These are phyloP conservation scores for Enteromius argenteus DNA, from an alignment of 2,797 vertebrate species.

Conservation along the genomic window DNA sequence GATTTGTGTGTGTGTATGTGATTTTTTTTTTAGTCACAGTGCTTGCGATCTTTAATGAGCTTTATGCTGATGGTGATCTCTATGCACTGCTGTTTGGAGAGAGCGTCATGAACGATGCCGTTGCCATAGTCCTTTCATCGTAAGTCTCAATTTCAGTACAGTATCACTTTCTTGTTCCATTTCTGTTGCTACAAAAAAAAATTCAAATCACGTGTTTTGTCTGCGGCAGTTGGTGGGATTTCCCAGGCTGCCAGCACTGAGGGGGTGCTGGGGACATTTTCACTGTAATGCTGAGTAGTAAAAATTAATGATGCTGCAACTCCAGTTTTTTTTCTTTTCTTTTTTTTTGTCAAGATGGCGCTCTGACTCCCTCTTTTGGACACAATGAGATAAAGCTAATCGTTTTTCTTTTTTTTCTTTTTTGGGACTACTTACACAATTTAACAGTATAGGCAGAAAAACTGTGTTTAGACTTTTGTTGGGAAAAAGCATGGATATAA, in stretches of 20 bases:
- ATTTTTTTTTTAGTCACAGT: constrained; percentile 85
- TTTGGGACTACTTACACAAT: neutral
- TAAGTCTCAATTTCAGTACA: constrained; percentile 15
- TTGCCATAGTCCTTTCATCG: constrained; percentile 85
- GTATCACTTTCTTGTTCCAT: constrained; percentile 18
- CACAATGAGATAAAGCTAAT: neutral
- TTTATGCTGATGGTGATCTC: constrained; percentile 94
- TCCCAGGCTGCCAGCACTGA: constrained; percentile 1
- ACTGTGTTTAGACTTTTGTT: neutral
- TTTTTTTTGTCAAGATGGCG: neutral
- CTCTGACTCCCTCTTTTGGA: constrained; percentile 73
- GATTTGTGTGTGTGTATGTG: constrained; percentile 5
- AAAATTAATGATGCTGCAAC: neutral
- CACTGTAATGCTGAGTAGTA: constrained; percentile 38
- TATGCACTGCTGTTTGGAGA: constrained; percentile 98
- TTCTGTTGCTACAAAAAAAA: neutral
- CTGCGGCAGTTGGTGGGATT: neutral
- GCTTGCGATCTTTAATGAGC: constrained; percentile 96
- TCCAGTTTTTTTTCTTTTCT: too few relatives aligned
- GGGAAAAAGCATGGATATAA: neutral
- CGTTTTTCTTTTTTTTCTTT: neutral
- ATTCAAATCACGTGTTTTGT: neutral
- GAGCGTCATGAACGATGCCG: constrained; percentile 96
- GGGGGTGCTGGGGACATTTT: constrained; percentile 59
- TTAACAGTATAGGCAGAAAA: neutral